Base-by-base conservation (phyloP, 1,140 invertebrate genomes). In the Drosophila neocordata region DNA sequence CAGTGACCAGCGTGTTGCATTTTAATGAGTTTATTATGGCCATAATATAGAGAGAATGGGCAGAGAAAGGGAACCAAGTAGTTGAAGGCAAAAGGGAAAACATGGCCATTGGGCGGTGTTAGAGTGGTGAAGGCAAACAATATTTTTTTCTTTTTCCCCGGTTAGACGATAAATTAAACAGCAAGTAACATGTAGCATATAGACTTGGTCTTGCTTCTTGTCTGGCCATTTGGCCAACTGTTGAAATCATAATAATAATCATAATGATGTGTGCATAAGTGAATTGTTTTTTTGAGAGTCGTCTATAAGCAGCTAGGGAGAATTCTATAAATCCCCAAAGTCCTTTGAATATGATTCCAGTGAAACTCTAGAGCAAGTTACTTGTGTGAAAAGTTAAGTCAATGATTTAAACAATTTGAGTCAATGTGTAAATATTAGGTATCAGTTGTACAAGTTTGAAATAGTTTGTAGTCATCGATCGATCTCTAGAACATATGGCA, bases 1-100 rank as follows among this genome's bases (percentile, higher is more conserved):
- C 78, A 82, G 82, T 67, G 57, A 22, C 59, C 73, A 60, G 52
- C 52, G 41, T 41, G 65, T 58, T 83, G 83, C 83, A 83, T 89
- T 88, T 88, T 88, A 88, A 88, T 88, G 84, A 82, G 79, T 83
- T 88, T 88, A 88, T 88, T 88, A 88, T 83, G 76, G 66, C 57
- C 72, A 68, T 83, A 76, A 79, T 63, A 76, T 63, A 76, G 59
- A 66, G 77, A 52, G 27, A 9, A 44, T 24, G 51, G 35, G 37
- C 48, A 51, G 57, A 44, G 35, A 51, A 51, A 41, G 57, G 13
- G 51, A 27, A 56, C 9, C 27, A 15, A 15, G 63, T 51, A 15
- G 52, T 12, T 31, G 51, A 77, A 62, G 41, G 81, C 57, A 78
- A 79, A 88, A 4, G 27, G 27, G 5, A 31, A 6, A 31, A 1